Evolutionary conservation across 2,797 vertebrate genomes (phyloP), one percentile per base, ranked within the genome.

Genomic region (Apogon hyalosoma): DNA sequence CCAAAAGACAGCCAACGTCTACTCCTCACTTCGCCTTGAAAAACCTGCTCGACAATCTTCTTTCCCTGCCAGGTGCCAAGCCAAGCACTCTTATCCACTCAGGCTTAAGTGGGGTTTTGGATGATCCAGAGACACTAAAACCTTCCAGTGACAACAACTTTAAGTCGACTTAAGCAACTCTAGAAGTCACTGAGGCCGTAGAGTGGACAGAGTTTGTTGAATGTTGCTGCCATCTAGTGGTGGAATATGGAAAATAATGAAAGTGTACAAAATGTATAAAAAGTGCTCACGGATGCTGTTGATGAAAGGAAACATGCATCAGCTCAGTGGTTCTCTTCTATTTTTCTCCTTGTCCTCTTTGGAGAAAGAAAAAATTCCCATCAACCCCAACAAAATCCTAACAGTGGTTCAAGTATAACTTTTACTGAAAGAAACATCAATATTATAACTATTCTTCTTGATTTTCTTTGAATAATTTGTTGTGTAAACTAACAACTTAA

Each of bases 171-270:
- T 18, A 5, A 33, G 11, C 3, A 13, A 56, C 15, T 61, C 2
- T 7, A 0, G 1, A 28, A 46, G 28, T 46, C 12, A 11, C 42
- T 15, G 2, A 70, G 19, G 15, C 7, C 4, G 0, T 0, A 1
- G 10, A 19, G 6, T 13, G 0, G 16, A n/a, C 6, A 45, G 0
- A 13, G 38, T 73, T 2, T 36, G 36, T 63, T 65, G n/a, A 16
- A 43, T 19, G 31, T 13, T 85, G 70, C 75, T 53, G 33, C 88
- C 89, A 80, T 72, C 90, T 91, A 58, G 82, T 87, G 90, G 83
- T 48, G 7, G 58, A 21, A 57, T 1, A 48, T 4, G 1, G 47
- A 48, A 60, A 11, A 12, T 10, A 10, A 42, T 47, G 18, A 18
- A 49, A 9, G 3, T 24, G 4, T 28, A 28, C 24, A 28, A 28